phyloP scores from a whole-genome alignment of 1,140 invertebrate species.

The Nylanderia fulva region DNA sequence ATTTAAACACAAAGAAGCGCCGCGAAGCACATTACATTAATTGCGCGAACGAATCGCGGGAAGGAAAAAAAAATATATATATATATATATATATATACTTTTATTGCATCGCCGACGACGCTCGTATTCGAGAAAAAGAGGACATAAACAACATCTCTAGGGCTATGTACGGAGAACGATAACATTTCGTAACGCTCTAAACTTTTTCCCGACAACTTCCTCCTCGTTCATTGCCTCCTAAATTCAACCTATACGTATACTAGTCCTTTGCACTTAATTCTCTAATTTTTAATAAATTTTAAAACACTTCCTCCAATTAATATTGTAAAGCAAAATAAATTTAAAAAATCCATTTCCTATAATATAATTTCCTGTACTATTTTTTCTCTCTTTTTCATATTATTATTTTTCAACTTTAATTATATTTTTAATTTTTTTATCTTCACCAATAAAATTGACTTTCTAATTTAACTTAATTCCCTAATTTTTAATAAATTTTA shows the following conservation, averaged over 20 bases:
- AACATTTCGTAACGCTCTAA: background rate
- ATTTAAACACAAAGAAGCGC: constrained; percentile 50
- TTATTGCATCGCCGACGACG: constrained; percentile 25
- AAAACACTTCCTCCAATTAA: no score
- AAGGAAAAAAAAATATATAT: no score
- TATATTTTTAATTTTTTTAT: no score
- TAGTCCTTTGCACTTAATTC: background rate
- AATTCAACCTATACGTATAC: background rate
- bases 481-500: no score
- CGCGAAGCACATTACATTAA: constrained; percentile 43
- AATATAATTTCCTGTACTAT: no score
- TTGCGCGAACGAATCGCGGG: constrained; percentile 26
- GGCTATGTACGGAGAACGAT: background rate
- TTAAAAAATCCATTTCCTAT: background rate
- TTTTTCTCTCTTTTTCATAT: no score
- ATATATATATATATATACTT: constrained; percentile 10
- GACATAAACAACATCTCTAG: background rate
- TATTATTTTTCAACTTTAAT: no score
- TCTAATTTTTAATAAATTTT: no score
- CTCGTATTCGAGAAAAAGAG: background rate
- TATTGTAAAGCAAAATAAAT: background rate
- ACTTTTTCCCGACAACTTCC: background rate
- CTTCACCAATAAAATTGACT: no score
- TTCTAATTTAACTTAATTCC: no score
- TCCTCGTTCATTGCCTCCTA: background rate